phyloP scores from a whole-genome alignment of 2,888 invertebrate genomes.

The Catonia carolina region DNA sequence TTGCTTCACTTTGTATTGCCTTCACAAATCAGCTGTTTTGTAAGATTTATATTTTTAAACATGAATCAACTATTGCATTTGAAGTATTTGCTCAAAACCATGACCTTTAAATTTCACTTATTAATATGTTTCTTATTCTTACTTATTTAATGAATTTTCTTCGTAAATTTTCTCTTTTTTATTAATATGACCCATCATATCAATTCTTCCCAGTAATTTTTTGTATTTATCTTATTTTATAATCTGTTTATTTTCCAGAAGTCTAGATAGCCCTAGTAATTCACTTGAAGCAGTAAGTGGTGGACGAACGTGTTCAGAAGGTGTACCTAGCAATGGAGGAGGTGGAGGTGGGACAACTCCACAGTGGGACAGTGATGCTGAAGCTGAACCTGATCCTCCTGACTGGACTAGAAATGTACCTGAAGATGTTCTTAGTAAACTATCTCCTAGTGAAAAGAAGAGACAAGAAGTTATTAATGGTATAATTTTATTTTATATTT shows the following conservation, averaged over 20 bases:
- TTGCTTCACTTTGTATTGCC: too few species aligned
- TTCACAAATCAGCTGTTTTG: too few species aligned
- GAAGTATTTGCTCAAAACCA: too few species aligned
- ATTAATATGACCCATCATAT: too few species aligned
- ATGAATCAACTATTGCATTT: too few species aligned
- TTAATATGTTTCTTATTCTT: too few species aligned
- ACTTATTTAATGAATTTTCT: too few species aligned
- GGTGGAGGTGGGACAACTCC: slow-evolving; percentile 34
- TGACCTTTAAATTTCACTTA: too few species aligned
- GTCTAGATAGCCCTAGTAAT: slow-evolving; percentile 66
- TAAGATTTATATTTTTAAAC: too few species aligned
- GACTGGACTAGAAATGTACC: slow-evolving; percentile 72
- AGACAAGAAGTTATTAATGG: slow-evolving; percentile 89
- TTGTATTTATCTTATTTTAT: slow-evolving; percentile 13
- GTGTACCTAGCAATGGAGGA: slow-evolving; percentile 35
- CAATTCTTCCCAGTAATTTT: too few species aligned
- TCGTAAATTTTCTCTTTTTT: too few species aligned
- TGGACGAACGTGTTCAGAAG: slow-evolving; percentile 33
- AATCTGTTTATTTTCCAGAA: slow-evolving; percentile 39
- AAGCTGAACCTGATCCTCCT: slow-evolving; percentile 62
- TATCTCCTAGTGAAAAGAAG: slow-evolving; percentile 78
- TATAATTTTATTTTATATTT: slow-evolving; percentile 41
- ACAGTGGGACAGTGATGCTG: slow-evolving; percentile 51
- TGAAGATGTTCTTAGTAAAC: slow-evolving; percentile 62
- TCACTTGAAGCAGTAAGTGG: slow-evolving; percentile 60